phyloP scores from a whole-genome alignment of 2,113 vertebrate species.

The Albula glossodonta region DNA sequence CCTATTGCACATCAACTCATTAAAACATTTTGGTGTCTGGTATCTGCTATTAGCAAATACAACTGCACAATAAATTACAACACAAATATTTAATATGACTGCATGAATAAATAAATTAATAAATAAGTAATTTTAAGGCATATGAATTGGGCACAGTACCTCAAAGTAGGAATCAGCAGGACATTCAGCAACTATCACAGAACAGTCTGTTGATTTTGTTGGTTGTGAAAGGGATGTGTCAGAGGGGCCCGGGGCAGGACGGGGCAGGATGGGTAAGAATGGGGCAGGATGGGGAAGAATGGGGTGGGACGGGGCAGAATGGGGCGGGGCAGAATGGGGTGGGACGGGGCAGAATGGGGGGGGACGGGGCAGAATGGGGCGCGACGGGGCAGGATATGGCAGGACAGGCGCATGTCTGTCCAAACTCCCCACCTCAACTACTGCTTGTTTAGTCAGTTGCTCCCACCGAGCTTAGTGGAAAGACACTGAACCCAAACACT shows the following conservation, averaged over 20 bases:
- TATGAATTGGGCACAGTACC: slow-evolving; percentile 13
- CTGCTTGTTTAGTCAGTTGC: not conserved
- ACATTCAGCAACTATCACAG: not conserved
- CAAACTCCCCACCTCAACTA: not conserved
- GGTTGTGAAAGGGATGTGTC: not conserved
- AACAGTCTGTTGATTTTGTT: slow-evolving; percentile 32
- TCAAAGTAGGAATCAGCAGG: not conserved
- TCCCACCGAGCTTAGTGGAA: too few species aligned
- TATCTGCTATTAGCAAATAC: slow-evolving; percentile 3
- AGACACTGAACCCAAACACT: too few species aligned
- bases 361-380: not conserved
- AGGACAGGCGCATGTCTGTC: not conserved
- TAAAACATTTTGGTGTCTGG: slow-evolving; percentile 42
- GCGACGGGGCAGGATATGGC: not conserved
- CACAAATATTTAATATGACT: not conserved
- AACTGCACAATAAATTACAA: not conserved
- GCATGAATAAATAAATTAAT: not conserved
- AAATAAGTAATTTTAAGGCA: slow-evolving; percentile 38
- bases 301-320: too few species aligned
- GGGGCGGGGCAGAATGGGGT: too few species aligned
- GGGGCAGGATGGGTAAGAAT: too few species aligned
- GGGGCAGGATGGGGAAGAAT: too few species aligned
- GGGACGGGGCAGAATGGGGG: not conserved
- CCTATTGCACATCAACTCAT: slow-evolving; percentile 40
- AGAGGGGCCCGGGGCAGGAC: too few species aligned